Evolutionary conservation across 1,140 invertebrate species (phyloP).

Genomic region (Eufriesea mexicana): DNA sequence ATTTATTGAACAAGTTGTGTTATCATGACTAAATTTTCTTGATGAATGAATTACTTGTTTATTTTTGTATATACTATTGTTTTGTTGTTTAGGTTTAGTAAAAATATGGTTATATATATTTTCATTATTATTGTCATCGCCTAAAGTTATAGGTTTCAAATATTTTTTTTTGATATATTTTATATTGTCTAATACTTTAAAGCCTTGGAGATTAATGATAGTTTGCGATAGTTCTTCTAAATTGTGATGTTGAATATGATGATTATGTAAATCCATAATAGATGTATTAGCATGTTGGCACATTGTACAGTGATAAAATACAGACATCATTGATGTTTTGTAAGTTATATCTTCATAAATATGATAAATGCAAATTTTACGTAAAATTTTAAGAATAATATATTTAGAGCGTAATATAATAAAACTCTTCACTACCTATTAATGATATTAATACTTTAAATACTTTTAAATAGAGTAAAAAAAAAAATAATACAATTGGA

Average conservation of each 20-base stretch:
- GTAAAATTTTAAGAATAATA: background rate
- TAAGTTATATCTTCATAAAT: background rate
- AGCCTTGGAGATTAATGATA: slow-evolving; percentile 68
- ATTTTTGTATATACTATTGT: background rate
- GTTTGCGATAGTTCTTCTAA: slow-evolving; percentile 70
- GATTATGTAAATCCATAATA: slow-evolving; percentile 64
- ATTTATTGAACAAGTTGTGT: slow-evolving; percentile 13
- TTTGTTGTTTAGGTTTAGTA: background rate
- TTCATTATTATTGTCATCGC: slow-evolving; percentile 20
- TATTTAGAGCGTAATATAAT: background rate
- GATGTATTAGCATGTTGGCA: background rate
- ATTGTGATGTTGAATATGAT: slow-evolving; percentile 69
- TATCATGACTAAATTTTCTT: slow-evolving; percentile 1
- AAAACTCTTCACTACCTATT: background rate
- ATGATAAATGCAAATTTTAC: background rate
- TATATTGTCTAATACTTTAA: background rate
- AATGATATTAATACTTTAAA: background rate
- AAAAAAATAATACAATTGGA: background rate
- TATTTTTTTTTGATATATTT: background rate
- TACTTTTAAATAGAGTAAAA: background rate
- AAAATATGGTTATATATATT: slow-evolving; percentile 3
- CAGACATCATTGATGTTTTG: background rate
- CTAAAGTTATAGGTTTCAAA: background rate
- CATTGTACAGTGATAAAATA: slow-evolving; percentile 60
- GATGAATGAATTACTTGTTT: background rate